These are phyloP conservation scores for Heteractis magnifica DNA, from an alignment of 92 coral and sea anemone genomes.

Conservation along the genomic window DNA sequence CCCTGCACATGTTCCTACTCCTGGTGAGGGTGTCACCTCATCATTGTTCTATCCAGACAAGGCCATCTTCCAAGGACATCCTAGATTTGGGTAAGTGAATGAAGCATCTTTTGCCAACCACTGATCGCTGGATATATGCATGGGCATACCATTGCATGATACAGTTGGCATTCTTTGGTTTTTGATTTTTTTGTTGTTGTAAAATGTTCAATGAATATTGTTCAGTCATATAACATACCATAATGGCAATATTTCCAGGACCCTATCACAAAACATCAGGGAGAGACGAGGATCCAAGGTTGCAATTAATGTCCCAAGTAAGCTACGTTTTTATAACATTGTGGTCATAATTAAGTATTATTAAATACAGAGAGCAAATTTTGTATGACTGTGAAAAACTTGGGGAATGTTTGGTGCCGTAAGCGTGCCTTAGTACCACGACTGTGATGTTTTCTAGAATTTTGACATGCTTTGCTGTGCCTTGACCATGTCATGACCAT, in stretches of 20 bases:
- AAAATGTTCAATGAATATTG: too few species aligned
- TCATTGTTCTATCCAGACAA: slow-evolving; percentile 92
- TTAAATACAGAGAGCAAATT: too few species aligned
- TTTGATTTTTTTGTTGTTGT: too few species aligned
- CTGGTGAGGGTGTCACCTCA: slow-evolving; percentile 72
- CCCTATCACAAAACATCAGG: slow-evolving; percentile 83
- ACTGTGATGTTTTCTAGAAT: too few species aligned
- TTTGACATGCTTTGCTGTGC: too few species aligned
- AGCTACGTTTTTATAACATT: slow-evolving; percentile 14
- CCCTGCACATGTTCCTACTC: slow-evolving; percentile 66
- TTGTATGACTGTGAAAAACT: too few species aligned
- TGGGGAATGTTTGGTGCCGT: too few species aligned
- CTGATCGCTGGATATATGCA: not conserved
- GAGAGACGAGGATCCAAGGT: slow-evolving; percentile 93
- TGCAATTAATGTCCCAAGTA: slow-evolving; percentile 94
- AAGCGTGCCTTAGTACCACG: too few species aligned
- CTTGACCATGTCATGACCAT: too few species aligned
- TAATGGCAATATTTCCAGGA: slow-evolving; percentile 39
- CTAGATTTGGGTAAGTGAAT: slow-evolving; percentile 78
- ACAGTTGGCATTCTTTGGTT: too few species aligned
- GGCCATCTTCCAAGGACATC: slow-evolving; percentile 81
- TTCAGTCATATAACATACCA: too few species aligned
- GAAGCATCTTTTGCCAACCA: not conserved
- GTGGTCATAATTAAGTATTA: not conserved
- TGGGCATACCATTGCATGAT: too few species aligned